Base-by-base conservation (phyloP, 2,113 vertebrate genomes). In the Acrocephalus kingi region DNA sequence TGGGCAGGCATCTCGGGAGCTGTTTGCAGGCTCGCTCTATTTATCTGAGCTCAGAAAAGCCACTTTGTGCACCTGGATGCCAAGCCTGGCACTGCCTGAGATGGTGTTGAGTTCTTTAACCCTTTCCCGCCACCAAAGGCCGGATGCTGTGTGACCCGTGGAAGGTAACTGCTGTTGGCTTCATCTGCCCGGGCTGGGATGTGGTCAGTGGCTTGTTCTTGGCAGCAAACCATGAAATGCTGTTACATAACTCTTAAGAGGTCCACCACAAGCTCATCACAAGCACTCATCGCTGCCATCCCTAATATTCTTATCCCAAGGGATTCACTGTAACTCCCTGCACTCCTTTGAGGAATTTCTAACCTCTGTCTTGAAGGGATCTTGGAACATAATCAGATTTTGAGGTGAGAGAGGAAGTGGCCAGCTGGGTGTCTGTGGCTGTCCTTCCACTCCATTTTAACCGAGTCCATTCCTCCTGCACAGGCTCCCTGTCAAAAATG, bases 1-100 rank as follows among this genome's bases (percentile, higher is more conserved):
- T 72, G 86, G 27, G 2, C 48, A 20, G 89, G 67, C 28, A 23
- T 69, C 92, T 75, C 2, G 0, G 89, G 30, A 79, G 48, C 72
- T 63, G 51, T 45, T 91, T 91, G 75, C 87, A 86, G 87, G 91
- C 68, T 41, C 59, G 1, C 81, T 95, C 83, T 43, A 7, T 80
- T 91, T 87, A 27, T 96, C 54, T 86, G 92, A 80, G 71, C 79
- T 93, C 56, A 80, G 85, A 74, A 95, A 94, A 92, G 84, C 64
- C 62, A 87, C 63, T 93, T 23, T 68, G 78, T 93, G 91, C 77
- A 87, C 90, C 90, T 94, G 85, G 83, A 56, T 94, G 94, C 90
- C 93, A 93, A 6, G 64, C 61, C 35, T 96, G 94, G 93, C 92
- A 61, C 76, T 43, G 81, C 71, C 85, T 69, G 66, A 22, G n/a